Base-by-base conservation (phyloP, 2,888 invertebrate genomes). In the Tetragonula carbonaria region DNA sequence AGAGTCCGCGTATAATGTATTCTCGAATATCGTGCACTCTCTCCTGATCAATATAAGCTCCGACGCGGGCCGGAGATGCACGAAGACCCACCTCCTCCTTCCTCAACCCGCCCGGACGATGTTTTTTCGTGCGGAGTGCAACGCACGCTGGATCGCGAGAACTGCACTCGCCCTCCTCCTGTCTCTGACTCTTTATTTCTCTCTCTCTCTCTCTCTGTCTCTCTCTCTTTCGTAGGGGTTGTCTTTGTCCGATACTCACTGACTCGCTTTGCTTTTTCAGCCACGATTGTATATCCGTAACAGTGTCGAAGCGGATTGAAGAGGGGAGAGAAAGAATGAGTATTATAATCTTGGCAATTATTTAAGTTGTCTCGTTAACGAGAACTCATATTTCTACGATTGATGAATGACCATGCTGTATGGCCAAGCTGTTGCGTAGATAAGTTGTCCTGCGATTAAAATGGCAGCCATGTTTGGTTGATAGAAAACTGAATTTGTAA, bases 41-140 rank as follows among this genome's bases (percentile, higher is more conserved):
- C 91, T 92, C 93, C 92, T 94, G 93, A 93, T 93, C 93, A 92
- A 94, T 94, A 94, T 93, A 92, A 93, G 92, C 91, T 82, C 93
- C 94, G 94, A 93, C 83, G 86, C 75, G 81, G 78, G 86, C 90
- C 93, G 93, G 91, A 93, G 92, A 92, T 90, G 88, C 92, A 93
- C 93, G 93, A 93, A 92, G 92, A 92, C 79, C 91, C 82, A 73
- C 86, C 90, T 80, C 88, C 86, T 85, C 84, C 80, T 84, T 79
- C 77, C 80, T 88, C 76, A 76, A 75, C 67, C 84, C 84, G 82
- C 83, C 77, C 82, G 78, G 75, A 79, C 84, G 77, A n/a, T 80
- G 85, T 89, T 89, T 89, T 90, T 89, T 90, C 89, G 82, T 86
- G 82, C 80, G 82, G 89, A 90, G 90, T 90, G 90, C 91, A 90